A percentile compares a stretch with the other conserved stretches of the same genome.
phyloP scores from a whole-genome alignment of 2,797 vertebrate genomes.

The Tachyglossus aculeatus region DNA sequence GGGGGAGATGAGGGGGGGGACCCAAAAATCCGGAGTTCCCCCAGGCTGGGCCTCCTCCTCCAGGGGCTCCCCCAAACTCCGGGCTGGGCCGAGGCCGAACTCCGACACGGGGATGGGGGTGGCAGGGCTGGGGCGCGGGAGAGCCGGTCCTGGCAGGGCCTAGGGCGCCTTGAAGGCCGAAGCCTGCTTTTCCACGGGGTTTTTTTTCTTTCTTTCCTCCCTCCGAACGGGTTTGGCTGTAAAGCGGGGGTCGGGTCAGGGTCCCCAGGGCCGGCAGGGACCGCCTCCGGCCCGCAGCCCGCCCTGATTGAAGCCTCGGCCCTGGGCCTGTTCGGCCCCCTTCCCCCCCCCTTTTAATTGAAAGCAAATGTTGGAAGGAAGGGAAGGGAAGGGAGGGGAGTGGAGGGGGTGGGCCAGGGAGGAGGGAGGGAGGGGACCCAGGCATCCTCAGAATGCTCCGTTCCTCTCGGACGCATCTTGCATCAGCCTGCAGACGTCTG shows the following conservation, averaged over 20 bases:
- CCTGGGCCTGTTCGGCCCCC: constrained; percentile 45
- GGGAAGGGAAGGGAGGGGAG: constrained; percentile 77
- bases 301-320: constrained; percentile 75
- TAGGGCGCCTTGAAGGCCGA: not conserved
- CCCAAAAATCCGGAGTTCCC: too few relatives aligned
- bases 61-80: too few relatives aligned
- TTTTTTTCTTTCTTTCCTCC: constrained; percentile 30
- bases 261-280: constrained; percentile 78
- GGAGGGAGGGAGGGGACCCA: constrained; percentile 84
- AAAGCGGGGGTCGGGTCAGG: constrained; percentile 74
- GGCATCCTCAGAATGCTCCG: constrained; percentile 84
- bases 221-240: constrained; percentile 77
- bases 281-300: constrained; percentile 75
- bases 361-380: constrained; percentile 91
- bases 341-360: constrained; percentile 82
- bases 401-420: too few relatives aligned
- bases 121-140: not conserved
- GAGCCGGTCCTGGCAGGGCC: not conserved
- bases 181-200: constrained; percentile 17
- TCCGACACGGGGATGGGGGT: not conserved
- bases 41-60: too few relatives aligned
- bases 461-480: constrained; percentile 87
- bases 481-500: constrained; percentile 85
- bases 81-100: too few relatives aligned
- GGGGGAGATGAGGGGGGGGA: too few relatives aligned